A percentile compares a stretch with the other conserved stretches of the same genome.
These are phyloP conservation scores for Corythornis madagascariensis DNA, from an alignment of 2,113 vertebrate species.

Conservation along the genomic window DNA sequence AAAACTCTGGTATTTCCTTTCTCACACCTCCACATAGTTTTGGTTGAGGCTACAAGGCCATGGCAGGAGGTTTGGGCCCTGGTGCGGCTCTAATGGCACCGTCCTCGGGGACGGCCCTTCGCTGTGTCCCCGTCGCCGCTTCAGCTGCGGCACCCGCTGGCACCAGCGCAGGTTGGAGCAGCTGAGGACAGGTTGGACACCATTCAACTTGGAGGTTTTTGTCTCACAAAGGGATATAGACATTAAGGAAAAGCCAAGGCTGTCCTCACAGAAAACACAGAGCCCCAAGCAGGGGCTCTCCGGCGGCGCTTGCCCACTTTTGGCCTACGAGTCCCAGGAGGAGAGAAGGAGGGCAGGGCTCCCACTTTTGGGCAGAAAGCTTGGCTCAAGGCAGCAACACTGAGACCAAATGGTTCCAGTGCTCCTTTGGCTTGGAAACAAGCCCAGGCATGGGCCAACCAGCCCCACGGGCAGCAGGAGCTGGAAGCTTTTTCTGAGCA, in stretches of 20 bases:
- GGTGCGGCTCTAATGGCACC: not conserved
- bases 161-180: not conserved
- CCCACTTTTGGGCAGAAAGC: not conserved
- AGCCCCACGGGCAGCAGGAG: rapidly evolving
- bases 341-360: not conserved
- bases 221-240: not conserved
- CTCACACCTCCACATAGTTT: not conserved
- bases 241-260: not conserved
- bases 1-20: not conserved
- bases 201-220: not conserved
- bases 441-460: not conserved
- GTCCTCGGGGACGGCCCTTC: not conserved
- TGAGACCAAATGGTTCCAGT: not conserved
- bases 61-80: not conserved
- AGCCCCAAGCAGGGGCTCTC: not conserved
- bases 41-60: not conserved
- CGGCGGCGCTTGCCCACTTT: rapidly evolving
- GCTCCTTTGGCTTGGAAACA: not conserved
- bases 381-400: not conserved
- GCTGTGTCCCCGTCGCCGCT: not conserved
- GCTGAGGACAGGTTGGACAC: not conserved
- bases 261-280: not conserved
- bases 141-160: not conserved
- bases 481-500: not conserved
- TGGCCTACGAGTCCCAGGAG: not conserved